Conservation (phyloP, 2,888 invertebrate species). For the Thymelicus lineola region DNA sequence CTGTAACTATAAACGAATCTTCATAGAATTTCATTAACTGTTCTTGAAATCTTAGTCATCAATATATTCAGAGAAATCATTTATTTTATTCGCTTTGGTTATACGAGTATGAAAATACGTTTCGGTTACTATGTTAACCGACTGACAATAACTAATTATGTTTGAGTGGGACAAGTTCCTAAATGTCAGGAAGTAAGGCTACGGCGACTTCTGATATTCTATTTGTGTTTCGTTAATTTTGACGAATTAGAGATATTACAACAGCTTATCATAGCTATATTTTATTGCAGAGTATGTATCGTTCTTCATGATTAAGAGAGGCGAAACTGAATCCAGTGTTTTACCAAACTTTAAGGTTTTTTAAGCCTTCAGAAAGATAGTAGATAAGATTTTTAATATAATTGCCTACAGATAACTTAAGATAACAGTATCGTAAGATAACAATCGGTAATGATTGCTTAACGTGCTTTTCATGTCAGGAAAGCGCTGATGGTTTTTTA, state of each 20-base stretch:
- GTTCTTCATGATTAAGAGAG: background rate
- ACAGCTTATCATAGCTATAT: slow-evolving; percentile 14
- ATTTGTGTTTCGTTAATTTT: slow-evolving; percentile 27
- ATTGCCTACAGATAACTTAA: no score
- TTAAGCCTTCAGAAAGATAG: no score
- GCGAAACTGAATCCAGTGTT: no score
- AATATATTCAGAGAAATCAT: background rate
- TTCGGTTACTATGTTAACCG: background rate
- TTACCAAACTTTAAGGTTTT: no score
- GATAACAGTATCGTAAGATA: no score
- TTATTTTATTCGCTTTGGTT: background rate
- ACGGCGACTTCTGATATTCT: slow-evolving; percentile 29
- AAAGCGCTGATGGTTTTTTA: no score
- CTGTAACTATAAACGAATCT: background rate
- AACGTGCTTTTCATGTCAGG: no score
- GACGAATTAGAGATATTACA: slow-evolving; percentile 34
- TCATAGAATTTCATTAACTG: background rate
- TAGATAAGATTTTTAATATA: no score
- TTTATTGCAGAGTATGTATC: background rate
- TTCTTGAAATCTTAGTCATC: background rate
- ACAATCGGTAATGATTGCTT: no score
- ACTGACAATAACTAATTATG: slow-evolving; percentile 34
- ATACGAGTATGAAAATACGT: background rate
- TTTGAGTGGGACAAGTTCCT: slow-evolving; percentile 8
- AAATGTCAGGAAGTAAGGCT: slow-evolving; percentile 31